phyloP scores from a whole-genome alignment of 1,140 invertebrate genomes.

The Armadillidium nasatum region DNA sequence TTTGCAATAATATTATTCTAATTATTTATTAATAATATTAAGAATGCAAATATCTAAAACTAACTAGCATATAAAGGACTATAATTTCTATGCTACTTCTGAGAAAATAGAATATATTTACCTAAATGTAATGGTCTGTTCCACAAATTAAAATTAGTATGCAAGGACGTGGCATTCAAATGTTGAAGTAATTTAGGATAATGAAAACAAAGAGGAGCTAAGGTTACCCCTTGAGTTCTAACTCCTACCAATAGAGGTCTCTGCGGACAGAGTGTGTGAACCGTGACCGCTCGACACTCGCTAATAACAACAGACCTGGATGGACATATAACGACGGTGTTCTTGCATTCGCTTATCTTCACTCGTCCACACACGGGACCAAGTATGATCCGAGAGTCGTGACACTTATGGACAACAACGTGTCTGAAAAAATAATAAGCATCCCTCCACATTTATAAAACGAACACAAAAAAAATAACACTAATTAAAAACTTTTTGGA shows the following conservation, averaged over 20 bases:
- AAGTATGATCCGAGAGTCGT: slow-evolving; percentile 38
- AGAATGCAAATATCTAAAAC: no score
- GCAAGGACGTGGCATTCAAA: slow-evolving; percentile 34
- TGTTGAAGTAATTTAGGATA: slow-evolving; percentile 40
- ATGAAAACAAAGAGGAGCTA: slow-evolving; percentile 38
- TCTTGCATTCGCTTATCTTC: slow-evolving; percentile 37
- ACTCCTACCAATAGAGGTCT: slow-evolving; percentile 36
- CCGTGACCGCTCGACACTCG: slow-evolving; percentile 36
- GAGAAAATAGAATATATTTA: slow-evolving; percentile 14
- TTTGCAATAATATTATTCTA: no score
- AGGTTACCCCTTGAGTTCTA: slow-evolving; percentile 36
- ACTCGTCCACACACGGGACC: slow-evolving; percentile 38
- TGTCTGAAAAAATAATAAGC: slow-evolving; percentile 29
- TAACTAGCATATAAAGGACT: no score
- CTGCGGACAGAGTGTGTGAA: slow-evolving; percentile 40
- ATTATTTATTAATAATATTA: no score
- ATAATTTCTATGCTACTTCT: no score
- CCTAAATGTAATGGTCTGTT: slow-evolving; percentile 40
- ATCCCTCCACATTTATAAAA: no score
- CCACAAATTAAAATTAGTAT: slow-evolving; percentile 41
- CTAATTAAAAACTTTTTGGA: no score
- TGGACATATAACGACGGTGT: slow-evolving; percentile 34
- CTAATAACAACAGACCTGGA: slow-evolving; percentile 40
- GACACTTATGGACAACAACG: slow-evolving; percentile 40
- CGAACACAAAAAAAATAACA: no score